phyloP scores from a whole-genome alignment of 2,113 vertebrate genomes.

The Uria lomvia region DNA sequence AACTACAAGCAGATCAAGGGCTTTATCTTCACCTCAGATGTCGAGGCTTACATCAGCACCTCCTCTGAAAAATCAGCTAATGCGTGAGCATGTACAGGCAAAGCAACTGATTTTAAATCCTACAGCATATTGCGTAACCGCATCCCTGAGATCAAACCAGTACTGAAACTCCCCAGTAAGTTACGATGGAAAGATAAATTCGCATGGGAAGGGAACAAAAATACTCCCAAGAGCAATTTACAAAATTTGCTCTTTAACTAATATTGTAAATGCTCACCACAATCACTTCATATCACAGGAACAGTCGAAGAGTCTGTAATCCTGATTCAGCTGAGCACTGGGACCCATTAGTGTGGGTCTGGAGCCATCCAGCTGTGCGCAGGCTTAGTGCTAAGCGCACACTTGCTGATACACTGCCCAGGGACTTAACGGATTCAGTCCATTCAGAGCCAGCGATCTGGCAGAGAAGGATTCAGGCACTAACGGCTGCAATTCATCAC shows the following conservation, averaged over 20 bases:
- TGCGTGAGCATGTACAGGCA: not conserved
- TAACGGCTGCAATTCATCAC: not conserved
- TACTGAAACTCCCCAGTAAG: not conserved
- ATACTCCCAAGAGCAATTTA: not conserved
- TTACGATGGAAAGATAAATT: not conserved
- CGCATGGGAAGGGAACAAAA: not conserved
- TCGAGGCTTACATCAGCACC: not conserved
- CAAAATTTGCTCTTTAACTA: not conserved
- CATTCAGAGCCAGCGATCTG: not conserved
- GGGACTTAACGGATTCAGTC: not conserved
- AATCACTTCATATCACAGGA: not conserved
- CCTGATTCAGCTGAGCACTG: not conserved
- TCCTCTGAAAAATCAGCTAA: not conserved
- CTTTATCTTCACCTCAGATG: conserved; percentile 3
- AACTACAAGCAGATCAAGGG: not conserved
- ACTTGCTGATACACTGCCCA: not conserved
- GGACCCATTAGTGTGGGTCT: not conserved
- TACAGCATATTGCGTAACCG: not conserved
- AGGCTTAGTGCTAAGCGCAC: not conserved
- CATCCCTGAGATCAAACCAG: not conserved
- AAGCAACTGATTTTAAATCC: not conserved
- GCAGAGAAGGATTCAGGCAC: not conserved
- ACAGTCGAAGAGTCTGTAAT: not conserved
- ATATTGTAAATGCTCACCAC: not conserved
- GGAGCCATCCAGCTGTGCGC: not conserved